Evolutionary conservation across 92 coral and sea anemone genomes (phyloP).

Genomic region (Parazoanthus atlanticus): DNA sequence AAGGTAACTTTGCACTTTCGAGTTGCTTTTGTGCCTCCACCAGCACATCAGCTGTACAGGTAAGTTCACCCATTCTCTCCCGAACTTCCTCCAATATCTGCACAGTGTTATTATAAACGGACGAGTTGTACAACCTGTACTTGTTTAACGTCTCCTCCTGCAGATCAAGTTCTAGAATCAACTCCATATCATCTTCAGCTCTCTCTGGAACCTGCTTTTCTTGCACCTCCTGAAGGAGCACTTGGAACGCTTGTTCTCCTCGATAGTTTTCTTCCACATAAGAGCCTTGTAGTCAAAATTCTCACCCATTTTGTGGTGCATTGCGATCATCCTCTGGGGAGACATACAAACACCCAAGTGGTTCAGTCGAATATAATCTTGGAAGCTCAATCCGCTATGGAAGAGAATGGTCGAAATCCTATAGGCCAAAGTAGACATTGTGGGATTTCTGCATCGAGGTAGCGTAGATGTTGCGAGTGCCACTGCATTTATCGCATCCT

Average conservation of each 20-base stretch:
- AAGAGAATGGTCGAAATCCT: constrained; percentile 55
- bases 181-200: constrained; percentile 55
- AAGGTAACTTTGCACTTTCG: constrained; percentile 38
- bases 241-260: constrained; percentile 37
- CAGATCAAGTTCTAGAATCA: constrained; percentile 31
- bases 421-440: constrained; percentile 56
- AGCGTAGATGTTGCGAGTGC: constrained; percentile 59
- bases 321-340: constrained; percentile 12
- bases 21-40: not conserved
- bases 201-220: constrained; percentile 44
- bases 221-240: constrained; percentile 37
- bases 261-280: constrained; percentile 49
- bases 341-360: constrained; percentile 67
- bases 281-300: constrained; percentile 46
- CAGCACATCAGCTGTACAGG: constrained; percentile 43
- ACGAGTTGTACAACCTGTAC: constrained; percentile 44
- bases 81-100: not conserved
- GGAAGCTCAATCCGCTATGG: constrained; percentile 59
- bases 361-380: constrained; percentile 49
- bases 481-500: constrained; percentile 34
- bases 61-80: not conserved
- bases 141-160: constrained; percentile 27
- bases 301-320: constrained; percentile 58
- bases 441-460: constrained; percentile 58
- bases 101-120: constrained; percentile 14